Evolutionary conservation across 2,888 invertebrate species (phyloP).

Genomic region (Lampropteryx suffumata): DNA sequence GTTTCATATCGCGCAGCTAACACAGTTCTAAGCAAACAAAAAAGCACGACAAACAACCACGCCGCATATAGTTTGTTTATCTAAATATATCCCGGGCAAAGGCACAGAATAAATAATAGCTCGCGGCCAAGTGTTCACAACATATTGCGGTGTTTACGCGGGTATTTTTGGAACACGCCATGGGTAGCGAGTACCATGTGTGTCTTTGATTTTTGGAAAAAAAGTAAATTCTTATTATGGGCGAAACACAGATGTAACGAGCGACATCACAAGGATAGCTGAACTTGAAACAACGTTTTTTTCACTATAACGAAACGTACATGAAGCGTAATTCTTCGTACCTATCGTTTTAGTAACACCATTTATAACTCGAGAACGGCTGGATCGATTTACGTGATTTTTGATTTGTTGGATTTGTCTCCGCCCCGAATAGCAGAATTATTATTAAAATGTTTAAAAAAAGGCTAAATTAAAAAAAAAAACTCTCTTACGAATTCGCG

Average conservation of each 20-base stretch:
- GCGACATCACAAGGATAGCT: too few relatives aligned
- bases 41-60: conserved; percentile 16
- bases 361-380: too few relatives aligned
- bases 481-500: too few relatives aligned
- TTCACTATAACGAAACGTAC: too few relatives aligned
- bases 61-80: conserved; percentile 58
- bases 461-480: too few relatives aligned
- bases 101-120: conserved; percentile 47
- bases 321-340: too few relatives aligned
- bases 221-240: conserved; percentile 21
- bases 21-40: neutral
- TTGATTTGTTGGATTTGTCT: too few relatives aligned
- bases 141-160: conserved; percentile 70
- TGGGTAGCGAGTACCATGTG: conserved; percentile 67
- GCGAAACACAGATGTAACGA: conserved; percentile 15
- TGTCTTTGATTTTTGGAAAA: conserved; percentile 47
- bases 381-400: too few relatives aligned
- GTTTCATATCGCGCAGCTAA: neutral
- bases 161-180: conserved; percentile 57
- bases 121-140: conserved; percentile 64
- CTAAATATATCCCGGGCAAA: conserved; percentile 63
- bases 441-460: too few relatives aligned
- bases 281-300: too few relatives aligned
- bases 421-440: too few relatives aligned
- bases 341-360: too few relatives aligned